A percentile compares a stretch with the other conserved stretches of the same genome.
These are phyloP conservation scores for Dasypolia templi DNA, from an alignment of 2,888 invertebrate species.

Conservation along the genomic window DNA sequence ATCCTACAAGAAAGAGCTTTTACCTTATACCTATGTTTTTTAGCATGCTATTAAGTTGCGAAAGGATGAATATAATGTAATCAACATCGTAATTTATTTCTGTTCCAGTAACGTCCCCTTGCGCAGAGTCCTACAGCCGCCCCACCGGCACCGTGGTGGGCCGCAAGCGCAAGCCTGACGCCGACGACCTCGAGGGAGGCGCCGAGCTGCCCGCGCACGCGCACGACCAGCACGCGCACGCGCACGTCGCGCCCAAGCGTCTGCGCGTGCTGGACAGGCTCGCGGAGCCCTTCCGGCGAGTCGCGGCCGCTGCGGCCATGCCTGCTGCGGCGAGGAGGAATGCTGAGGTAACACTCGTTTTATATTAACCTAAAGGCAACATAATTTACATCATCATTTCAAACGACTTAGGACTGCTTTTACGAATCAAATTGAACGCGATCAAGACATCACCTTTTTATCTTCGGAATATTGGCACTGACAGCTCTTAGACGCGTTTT, in stretches of 20 bases:
- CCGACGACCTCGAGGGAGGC: constrained; percentile 60
- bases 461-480: neutral
- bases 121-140: constrained; percentile 63
- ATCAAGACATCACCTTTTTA: no score
- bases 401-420: no score
- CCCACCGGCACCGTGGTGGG: constrained; percentile 87
- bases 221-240: neutral
- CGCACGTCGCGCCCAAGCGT: constrained; percentile 70
- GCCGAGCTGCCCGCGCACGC: rapidly evolving
- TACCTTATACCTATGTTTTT: neutral
- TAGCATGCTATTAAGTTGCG: neutral
- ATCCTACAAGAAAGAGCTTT: neutral
- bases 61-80: neutral
- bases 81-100: neutral
- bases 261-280: constrained; percentile 80
- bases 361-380: no score
- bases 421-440: no score
- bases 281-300: constrained; percentile 73
- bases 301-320: constrained; percentile 47
- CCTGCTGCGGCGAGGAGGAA: constrained; percentile 65
- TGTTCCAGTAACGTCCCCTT: constrained; percentile 27
- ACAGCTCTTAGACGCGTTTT: neutral
- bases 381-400: no score
- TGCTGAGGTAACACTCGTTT: constrained; percentile 66
- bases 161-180: constrained; percentile 84